Conservation (phyloP, 2,113 vertebrate species). For the Plotosus lineatus region DNA sequence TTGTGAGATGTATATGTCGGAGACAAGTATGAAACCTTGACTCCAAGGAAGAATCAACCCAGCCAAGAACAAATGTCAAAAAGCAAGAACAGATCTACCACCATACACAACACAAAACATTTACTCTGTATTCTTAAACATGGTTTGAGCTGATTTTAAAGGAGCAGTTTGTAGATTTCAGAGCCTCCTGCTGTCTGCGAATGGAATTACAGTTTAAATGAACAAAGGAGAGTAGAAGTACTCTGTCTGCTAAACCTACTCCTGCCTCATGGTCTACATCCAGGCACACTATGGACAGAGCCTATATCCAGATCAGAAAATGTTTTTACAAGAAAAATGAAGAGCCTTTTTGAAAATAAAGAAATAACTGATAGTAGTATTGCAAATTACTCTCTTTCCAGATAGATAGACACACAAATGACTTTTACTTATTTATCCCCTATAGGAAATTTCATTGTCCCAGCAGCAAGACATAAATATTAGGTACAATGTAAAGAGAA, state of each 20-base stretch:
- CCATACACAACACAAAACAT: neutral
- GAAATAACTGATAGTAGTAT: neutral
- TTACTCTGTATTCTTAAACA: neutral
- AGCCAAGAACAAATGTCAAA: constrained; percentile 1
- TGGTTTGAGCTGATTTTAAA: neutral
- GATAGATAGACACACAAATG: too few species aligned
- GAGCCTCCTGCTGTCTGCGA: neutral
- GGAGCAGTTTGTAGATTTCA: neutral
- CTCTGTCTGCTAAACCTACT: neutral
- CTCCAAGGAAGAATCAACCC: constrained; percentile 8
- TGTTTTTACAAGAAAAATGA: neutral
- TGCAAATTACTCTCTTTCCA: neutral
- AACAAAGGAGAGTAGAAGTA: neutral
- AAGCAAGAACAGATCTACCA: neutral
- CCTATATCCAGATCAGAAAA: neutral
- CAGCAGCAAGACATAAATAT: too few species aligned
- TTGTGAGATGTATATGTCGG: constrained; percentile 21
- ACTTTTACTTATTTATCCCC: too few species aligned
- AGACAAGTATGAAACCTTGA: constrained; percentile 37
- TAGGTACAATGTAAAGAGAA: too few species aligned
- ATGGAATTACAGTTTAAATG: neutral
- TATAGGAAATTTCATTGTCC: too few species aligned
- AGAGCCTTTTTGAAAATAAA: neutral
- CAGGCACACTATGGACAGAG: neutral
- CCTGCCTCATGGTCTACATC: neutral